phyloP scores from a whole-genome alignment of 2,113 vertebrate genomes.

The Ptilorrhoa leucosticta region DNA sequence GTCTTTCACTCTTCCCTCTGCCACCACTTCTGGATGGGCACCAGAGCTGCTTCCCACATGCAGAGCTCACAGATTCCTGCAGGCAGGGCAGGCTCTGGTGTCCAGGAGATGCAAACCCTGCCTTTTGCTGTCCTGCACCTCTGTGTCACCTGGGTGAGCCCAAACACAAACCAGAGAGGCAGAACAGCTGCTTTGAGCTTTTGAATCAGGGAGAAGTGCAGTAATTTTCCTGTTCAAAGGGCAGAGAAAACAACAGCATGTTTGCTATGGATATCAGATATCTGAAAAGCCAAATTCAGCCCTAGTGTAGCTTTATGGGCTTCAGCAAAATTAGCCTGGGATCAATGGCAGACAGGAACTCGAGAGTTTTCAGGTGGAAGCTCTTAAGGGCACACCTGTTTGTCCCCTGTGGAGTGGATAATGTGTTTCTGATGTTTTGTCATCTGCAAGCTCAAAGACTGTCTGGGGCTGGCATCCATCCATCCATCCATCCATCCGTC shows the following conservation, averaged over 20 bases:
- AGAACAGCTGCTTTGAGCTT: not conserved
- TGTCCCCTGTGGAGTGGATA: not conserved
- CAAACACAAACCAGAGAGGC: not conserved
- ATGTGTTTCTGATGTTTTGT: not conserved
- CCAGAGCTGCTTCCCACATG: accelerated
- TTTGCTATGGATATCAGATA: not conserved
- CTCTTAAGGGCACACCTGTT: not conserved
- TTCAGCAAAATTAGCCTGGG: not conserved
- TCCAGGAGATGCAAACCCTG: not conserved
- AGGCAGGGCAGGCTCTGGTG: not conserved
- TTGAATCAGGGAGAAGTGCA: not conserved
- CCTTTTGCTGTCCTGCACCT: not conserved
- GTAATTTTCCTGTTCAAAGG: not conserved
- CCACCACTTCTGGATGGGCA: not conserved
- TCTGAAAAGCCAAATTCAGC: not conserved
- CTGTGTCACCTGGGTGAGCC: not conserved
- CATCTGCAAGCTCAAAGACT: not conserved
- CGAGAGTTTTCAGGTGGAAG: not conserved
- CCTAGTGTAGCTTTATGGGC: not conserved
- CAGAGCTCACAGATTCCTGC: not conserved
- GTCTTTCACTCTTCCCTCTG: not conserved
- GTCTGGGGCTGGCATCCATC: not conserved
- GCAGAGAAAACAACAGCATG: not conserved
- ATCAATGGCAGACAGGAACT: not conserved
- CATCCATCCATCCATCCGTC: not conserved